Conservation (phyloP, 2,888 invertebrate genomes). For the Acronicta leporina region DNA sequence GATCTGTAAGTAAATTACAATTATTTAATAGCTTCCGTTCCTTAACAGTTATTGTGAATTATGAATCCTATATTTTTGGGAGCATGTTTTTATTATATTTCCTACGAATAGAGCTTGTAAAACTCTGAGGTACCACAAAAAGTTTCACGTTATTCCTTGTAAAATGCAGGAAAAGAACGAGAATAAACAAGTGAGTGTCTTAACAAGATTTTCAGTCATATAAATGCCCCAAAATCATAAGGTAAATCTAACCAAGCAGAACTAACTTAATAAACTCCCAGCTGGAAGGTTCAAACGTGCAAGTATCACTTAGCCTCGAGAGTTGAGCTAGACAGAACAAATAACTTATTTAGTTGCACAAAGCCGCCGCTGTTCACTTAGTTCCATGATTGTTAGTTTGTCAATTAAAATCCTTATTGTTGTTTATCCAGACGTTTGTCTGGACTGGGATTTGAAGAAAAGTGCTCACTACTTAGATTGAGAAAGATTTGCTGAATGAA, state of each 20-base stretch:
- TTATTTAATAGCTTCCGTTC: too few relatives aligned
- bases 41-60: too few relatives aligned
- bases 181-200: too few relatives aligned
- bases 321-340: slow-evolving; percentile 41
- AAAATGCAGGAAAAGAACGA: too few relatives aligned
- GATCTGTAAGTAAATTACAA: neutral
- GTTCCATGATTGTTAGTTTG: slow-evolving; percentile 39
- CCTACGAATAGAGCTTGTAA: too few relatives aligned
- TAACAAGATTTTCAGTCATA: too few relatives aligned
- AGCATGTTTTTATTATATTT: too few relatives aligned
- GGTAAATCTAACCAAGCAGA: slow-evolving; percentile 16
- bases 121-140: too few relatives aligned
- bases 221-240: slow-evolving; percentile 19
- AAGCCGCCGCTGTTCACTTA: slow-evolving; percentile 38
- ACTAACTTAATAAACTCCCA: slow-evolving; percentile 26
- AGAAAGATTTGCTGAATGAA: neutral
- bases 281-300: slow-evolving; percentile 35
- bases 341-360: slow-evolving; percentile 44
- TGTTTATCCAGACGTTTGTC: slow-evolving; percentile 22
- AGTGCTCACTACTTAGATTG: neutral
- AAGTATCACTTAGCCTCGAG: slow-evolving; percentile 45
- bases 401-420: slow-evolving; percentile 50
- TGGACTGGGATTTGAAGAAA: neutral
- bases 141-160: too few relatives aligned
- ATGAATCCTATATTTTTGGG: too few relatives aligned